Evolutionary conservation across 2,113 vertebrate species (phyloP).

Genomic region (Laterallus jamaicensis): DNA sequence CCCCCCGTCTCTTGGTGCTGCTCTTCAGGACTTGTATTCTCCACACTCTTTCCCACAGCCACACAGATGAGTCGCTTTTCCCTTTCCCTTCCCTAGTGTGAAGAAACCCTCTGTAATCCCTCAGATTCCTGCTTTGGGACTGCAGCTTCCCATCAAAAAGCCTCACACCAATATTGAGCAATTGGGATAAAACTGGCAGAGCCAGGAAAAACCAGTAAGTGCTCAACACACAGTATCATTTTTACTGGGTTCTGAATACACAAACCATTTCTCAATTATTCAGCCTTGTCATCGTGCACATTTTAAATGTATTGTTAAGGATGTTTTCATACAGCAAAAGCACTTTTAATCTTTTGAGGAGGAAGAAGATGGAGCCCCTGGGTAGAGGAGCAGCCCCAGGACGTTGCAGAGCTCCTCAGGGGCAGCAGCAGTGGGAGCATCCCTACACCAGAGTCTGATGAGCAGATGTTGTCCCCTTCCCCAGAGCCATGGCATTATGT

Average conservation of each 20-base stretch:
- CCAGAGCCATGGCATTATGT: not conserved
- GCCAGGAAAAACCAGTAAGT: not conserved
- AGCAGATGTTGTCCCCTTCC: not conserved
- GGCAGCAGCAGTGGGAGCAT: not conserved
- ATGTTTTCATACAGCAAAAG: not conserved
- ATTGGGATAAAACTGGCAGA: not conserved
- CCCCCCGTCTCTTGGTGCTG: not conserved
- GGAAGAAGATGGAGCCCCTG: not conserved
- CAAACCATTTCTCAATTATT: not conserved
- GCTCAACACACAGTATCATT: not conserved
- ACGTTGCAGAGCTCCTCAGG: not conserved
- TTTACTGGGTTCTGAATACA: not conserved
- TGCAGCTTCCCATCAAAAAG: not conserved
- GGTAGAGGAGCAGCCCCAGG: not conserved
- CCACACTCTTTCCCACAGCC: not conserved
- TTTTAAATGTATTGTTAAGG: rapidly evolving
- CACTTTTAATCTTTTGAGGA: not conserved
- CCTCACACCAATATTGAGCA: not conserved
- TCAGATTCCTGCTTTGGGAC: not conserved
- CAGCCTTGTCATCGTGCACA: not conserved
- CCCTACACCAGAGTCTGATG: rapidly evolving
- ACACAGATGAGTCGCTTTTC: not conserved
- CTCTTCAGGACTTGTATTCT: not conserved
- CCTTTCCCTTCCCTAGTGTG: rapidly evolving
- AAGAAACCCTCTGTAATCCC: not conserved